Base-by-base conservation (phyloP, 1,140 invertebrate species). In the Diorhabda sublineata region DNA sequence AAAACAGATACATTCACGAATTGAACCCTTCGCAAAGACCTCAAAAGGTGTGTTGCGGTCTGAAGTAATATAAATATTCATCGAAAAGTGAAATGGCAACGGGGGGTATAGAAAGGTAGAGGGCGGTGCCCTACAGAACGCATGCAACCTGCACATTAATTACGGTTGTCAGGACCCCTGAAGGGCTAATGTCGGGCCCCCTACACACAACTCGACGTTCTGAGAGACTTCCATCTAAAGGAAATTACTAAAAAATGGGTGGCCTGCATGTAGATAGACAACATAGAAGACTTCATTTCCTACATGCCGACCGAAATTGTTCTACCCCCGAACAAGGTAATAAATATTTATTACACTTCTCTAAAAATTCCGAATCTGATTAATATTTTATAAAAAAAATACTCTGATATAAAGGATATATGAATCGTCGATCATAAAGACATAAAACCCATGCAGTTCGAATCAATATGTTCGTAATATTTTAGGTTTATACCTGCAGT, bases 101-200 rank as follows among this genome's bases (percentile, higher is more conserved):
- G 6, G 52, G 64, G 59, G 59, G 59, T 61, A 8, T 5, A 42
- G 41, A 45, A 43, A 26, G 64, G 26, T 42, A 9, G 64, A 65
- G 64, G 64, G 64, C 64, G 64, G 64, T 65, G 45, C 64, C 41
- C 64, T 44, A 65, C 52, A 57, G 5, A 65, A 65, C 64, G 47
- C 64, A 65, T 65, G 64, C 64, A 65, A 65, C 64, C 64, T 65
- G 64, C 64, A 65, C 64, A 65, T 65, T 65, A 65, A 65, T 65
- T 65, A 65, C 64, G 64, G 58, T 52, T 65, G 64, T 65, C 64
- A 65, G 64, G 64, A 65, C 64, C 64, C 64, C 64, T 41, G 64
- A 65, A 65, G 64, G 64, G 64, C 64, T 45, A 43, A 9, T 41
- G 47, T 44, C 11, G 64, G 41, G 64, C 64, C 64, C 64, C 64